Percentiles rank a stretch among this genome's conserved stretches.
phyloP scores from a whole-genome alignment of 1,140 invertebrate species.

The Caligus rogercresseyi region DNA sequence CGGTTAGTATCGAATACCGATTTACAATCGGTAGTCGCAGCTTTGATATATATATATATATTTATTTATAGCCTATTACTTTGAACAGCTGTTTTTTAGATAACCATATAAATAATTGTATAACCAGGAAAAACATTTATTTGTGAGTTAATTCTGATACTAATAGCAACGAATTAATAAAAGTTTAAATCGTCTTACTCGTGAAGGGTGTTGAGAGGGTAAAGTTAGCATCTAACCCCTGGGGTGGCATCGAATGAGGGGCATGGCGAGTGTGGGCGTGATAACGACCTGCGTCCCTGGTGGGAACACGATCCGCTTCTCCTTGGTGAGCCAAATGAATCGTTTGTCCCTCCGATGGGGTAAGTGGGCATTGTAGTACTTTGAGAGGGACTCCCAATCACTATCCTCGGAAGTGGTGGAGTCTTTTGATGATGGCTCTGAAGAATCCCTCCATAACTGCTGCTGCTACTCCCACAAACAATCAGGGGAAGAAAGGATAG shows the following conservation, averaged over 20 bases:
- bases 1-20: too few relatives aligned
- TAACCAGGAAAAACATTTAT: too few relatives aligned
- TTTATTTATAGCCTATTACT: too few relatives aligned
- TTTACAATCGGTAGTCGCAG: too few relatives aligned
- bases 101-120: too few relatives aligned
- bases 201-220: conserved; percentile 12
- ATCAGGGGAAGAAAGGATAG: too few relatives aligned
- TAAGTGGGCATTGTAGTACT: not conserved
- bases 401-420: not conserved
- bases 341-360: conserved; percentile 1
- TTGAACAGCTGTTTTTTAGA: too few relatives aligned
- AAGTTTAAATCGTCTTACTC: conserved; percentile 3
- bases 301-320: conserved; percentile 5
- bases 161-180: not conserved
- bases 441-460: too few relatives aligned
- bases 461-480: too few relatives aligned
- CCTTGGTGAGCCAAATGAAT: conserved; percentile 12
- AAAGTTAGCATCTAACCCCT: conserved; percentile 1
- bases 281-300: conserved; percentile 10
- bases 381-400: not conserved
- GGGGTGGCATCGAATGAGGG: not conserved
- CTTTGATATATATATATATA: too few relatives aligned
- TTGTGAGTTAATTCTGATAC: too few relatives aligned
- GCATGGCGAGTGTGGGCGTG: conserved; percentile 12
- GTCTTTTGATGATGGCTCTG: not conserved